Evolutionary conservation across 2,797 vertebrate species (phyloP), one percentile per base, ranked within the genome.

Genomic region (Tarsius wallacei): DNA sequence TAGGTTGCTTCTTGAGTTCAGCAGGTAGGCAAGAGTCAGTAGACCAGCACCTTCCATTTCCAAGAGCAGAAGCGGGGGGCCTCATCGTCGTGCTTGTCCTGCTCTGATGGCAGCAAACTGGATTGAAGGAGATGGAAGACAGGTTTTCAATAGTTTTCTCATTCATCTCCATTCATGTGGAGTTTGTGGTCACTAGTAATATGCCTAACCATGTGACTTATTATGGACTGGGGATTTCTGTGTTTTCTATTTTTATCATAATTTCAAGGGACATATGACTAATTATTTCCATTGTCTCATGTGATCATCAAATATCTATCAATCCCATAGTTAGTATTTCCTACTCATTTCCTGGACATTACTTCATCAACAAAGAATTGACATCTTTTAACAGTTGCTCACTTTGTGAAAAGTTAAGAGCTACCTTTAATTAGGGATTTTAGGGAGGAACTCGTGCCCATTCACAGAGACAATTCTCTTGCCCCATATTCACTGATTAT

Each of bases 231-330:
- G 74, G 12, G 33, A 64, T 77, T 71, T 84, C 42, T 71, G 0
- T 36, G 85, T n/a, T 76, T 89, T 57, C 21, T 63, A 3, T 53
- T 90, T 80, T 63, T 90, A 7, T 55, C 59, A 12, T 42, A 10
- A 36, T 91, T 33, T 89, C 36, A 76, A 49, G 36, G 70, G 26
- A 47, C 57, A 6, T 80, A 7, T 49, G 91, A 64, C 80, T 83
- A 47, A 90, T 57, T 70, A 51, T n/a, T 76, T 80, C 26, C 13
- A n/a, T 80, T 49, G 53, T 53, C n/a, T 83, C 74, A 47, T 87
- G 31, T 22, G 10, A 53, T 74, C 36, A 33, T 31, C 74, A 84
- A 59, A 7, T 36, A 63, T 51, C 51, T 82, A 22, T 57, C 42
- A 83, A 93, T 57, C 68, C 77, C 19, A 0, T 51, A 42, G 36